Evolutionary conservation across 2,113 vertebrate species (phyloP).

Genomic region (Porphyrio hochstetteri): DNA sequence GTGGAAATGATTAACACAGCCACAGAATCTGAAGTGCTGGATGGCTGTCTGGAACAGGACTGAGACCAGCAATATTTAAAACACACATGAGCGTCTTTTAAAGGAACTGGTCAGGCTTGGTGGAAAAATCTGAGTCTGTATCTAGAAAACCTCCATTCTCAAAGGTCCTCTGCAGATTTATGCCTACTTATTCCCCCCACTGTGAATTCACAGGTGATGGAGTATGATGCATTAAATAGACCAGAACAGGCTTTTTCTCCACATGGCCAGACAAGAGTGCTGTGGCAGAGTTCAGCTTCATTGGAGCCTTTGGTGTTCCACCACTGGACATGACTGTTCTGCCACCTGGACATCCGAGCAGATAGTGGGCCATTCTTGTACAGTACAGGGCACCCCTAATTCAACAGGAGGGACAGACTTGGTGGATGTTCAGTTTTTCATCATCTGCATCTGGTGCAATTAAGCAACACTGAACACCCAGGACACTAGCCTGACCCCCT

Average conservation of each 20-base stretch:
- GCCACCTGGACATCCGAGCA: neutral
- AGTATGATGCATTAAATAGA: neutral
- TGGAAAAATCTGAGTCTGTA: neutral
- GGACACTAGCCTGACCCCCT: neutral
- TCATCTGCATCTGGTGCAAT: neutral
- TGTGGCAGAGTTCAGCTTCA: neutral
- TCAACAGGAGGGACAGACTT: neutral
- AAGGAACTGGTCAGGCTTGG: neutral
- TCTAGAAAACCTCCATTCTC: neutral
- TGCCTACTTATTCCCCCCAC: neutral
- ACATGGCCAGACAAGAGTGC: neutral
- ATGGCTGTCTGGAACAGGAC: neutral
- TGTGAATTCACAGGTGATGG: neutral
- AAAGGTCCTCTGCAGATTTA: neutral
- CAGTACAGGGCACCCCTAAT: neutral
- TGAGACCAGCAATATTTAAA: neutral
- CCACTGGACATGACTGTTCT: neutral
- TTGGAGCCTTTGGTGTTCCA: neutral
- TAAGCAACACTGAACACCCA: neutral
- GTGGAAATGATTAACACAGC: neutral
- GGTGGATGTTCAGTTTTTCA: neutral
- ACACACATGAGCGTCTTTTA: neutral
- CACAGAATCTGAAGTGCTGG: neutral
- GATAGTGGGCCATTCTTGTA: neutral
- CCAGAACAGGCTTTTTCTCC: neutral